Percentiles rank a stretch among this genome's conserved stretches.
Conservation (phyloP, 30 jellyfish, hydroid and myxozoan genomes). For the Cassiopea xamachana region DNA sequence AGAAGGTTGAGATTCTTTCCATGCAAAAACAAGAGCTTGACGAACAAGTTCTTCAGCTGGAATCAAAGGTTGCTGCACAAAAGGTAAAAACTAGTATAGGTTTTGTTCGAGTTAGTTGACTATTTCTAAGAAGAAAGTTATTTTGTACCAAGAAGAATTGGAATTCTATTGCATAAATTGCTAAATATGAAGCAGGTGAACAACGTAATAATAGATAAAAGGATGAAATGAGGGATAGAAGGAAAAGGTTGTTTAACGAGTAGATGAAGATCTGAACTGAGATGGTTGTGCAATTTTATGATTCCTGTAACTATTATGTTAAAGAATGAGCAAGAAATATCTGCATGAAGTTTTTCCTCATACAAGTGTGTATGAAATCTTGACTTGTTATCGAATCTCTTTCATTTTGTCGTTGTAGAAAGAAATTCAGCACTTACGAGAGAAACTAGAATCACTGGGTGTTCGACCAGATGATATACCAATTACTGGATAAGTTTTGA, state of each 20-base stretch:
- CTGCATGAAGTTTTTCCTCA: no score
- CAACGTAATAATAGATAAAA: not conserved
- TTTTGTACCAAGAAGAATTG: no score
- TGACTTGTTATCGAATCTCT: not conserved
- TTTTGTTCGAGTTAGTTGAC: no score
- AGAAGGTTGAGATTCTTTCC: conserved; percentile 22
- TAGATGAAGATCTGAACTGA: not conserved
- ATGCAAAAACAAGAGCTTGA: conserved; percentile 42
- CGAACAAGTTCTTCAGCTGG: conserved; percentile 64
- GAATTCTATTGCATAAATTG: no score
- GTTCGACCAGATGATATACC: conserved; percentile 58
- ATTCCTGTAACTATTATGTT: no score
- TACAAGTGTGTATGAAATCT: not conserved
- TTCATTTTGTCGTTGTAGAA: conserved; percentile 25
- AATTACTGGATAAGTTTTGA: not conserved
- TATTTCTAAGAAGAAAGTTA: no score
- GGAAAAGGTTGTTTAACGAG: not conserved
- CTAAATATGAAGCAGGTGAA: no score
- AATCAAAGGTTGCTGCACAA: conserved; percentile 62
- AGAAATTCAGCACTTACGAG: conserved; percentile 55
- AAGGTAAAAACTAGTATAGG: conserved; percentile 31
- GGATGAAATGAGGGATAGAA: not conserved
- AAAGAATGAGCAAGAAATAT: no score
- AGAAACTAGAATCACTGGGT: conserved; percentile 55
- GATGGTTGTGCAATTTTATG: no score